These are phyloP conservation scores for Atrichornis clamosus DNA, from an alignment of 2,113 vertebrate species.

Conservation along the genomic window DNA sequence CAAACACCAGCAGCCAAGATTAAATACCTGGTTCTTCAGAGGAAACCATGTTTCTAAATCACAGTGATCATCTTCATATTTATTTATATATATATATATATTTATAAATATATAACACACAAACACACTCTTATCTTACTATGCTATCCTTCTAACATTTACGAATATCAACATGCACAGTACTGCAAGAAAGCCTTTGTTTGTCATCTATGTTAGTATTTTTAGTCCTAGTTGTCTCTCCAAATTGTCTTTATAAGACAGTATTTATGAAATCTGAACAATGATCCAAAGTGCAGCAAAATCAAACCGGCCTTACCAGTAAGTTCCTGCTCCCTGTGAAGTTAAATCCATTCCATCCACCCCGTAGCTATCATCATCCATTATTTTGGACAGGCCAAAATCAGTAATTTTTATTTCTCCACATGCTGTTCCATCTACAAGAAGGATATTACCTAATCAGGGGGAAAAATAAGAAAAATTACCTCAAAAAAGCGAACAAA, in stretches of 20 bases:
- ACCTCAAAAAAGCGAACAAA: background rate
- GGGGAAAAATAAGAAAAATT: background rate
- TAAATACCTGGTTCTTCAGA: slow-evolving; percentile 14
- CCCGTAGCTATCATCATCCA: slow-evolving; percentile 98
- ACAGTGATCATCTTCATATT: background rate
- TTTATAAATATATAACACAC: background rate
- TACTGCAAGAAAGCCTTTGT: background rate
- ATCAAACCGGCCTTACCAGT: slow-evolving; percentile 81
- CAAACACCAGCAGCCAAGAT: background rate
- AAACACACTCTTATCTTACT: background rate
- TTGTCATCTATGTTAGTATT: background rate
- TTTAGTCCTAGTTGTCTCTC: background rate
- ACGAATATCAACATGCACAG: background rate
- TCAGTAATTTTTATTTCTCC: slow-evolving; percentile 99
- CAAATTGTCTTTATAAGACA: background rate
- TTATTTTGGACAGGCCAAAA: slow-evolving; percentile 99
- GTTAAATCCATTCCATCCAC: slow-evolving; percentile 99
- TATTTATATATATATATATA: background rate
- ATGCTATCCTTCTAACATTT: background rate
- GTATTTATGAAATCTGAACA: background rate
- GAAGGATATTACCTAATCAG: slow-evolving; percentile 90
- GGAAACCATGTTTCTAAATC: background rate
- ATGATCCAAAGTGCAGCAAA: background rate
- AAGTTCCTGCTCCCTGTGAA: slow-evolving; percentile 97
- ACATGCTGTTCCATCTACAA: slow-evolving; percentile 97